These are phyloP conservation scores for Idaea straminata DNA, from an alignment of 2,888 invertebrate genomes.

Conservation along the genomic window DNA sequence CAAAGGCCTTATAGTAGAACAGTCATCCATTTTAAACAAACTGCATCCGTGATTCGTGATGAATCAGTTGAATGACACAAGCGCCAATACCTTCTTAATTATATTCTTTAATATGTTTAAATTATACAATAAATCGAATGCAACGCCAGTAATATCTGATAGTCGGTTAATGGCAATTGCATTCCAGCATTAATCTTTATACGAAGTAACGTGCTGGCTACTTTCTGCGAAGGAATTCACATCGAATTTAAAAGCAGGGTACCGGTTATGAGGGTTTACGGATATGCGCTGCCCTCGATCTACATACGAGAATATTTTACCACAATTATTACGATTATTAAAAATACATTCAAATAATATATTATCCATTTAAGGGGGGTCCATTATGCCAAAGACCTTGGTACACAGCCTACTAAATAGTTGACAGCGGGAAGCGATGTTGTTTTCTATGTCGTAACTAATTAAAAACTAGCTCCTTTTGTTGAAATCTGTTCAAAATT, in stretches of 20 bases:
- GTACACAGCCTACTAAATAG: no score
- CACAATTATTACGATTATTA: slow-evolving; percentile 7
- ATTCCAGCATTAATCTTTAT: background rate
- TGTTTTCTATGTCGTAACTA: no score
- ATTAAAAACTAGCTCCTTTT: no score
- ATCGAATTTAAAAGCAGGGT: slow-evolving; percentile 38
- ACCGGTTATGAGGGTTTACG: slow-evolving; percentile 31
- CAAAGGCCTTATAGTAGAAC: no score
- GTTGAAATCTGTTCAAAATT: no score
- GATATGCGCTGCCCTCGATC: slow-evolving; percentile 20
- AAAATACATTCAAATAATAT: no score
- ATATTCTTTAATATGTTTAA: background rate
- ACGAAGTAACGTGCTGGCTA: slow-evolving; percentile 6
- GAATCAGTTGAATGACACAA: background rate
- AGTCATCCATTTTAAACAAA: background rate
- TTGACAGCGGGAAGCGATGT: no score
- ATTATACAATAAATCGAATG: background rate
- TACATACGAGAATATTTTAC: slow-evolving; percentile 9
- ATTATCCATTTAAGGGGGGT: no score
- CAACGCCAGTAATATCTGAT: background rate
- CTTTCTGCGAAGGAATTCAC: slow-evolving; percentile 37
- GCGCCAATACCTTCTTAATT: background rate
- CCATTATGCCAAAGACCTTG: no score
- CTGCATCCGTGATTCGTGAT: background rate
- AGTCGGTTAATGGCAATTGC: background rate